Conservation (phyloP, 2,113 vertebrate species). For the Syngnathoides biaculeatus region DNA sequence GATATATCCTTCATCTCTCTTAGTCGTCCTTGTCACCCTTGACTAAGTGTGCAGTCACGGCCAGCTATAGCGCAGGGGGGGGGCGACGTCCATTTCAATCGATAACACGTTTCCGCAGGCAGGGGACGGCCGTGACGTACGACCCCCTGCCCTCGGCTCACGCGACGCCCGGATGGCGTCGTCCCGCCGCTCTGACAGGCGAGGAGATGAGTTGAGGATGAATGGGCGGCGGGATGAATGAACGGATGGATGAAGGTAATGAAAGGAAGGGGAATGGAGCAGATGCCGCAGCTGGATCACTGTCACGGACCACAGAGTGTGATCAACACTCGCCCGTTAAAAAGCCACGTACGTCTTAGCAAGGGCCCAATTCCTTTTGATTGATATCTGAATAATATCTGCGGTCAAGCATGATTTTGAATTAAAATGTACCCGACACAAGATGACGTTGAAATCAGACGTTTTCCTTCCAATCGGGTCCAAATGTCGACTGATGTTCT, state of each 20-base stretch:
- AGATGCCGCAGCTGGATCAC: slow-evolving; percentile 40
- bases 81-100: slow-evolving; percentile 51
- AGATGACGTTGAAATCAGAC: background rate
- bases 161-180: slow-evolving; percentile 25
- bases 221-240: slow-evolving; percentile 33
- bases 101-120: slow-evolving; percentile 62
- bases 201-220: slow-evolving; percentile 61
- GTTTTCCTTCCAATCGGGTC: background rate
- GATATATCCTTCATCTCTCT: slow-evolving; percentile 15
- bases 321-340: slow-evolving; percentile 27
- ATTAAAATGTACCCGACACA: background rate
- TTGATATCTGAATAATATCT: background rate
- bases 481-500: background rate
- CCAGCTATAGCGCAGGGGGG: slow-evolving; percentile 25
- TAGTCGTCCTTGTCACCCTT: slow-evolving; percentile 10
- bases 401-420: background rate
- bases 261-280: slow-evolving; percentile 48
- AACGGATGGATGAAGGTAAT: slow-evolving; percentile 47
- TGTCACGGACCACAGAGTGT: slow-evolving; percentile 25
- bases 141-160: slow-evolving; percentile 31
- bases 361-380: background rate
- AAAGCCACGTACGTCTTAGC: slow-evolving; percentile 42
- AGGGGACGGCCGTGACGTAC: slow-evolving; percentile 51
- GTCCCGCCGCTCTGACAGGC: slow-evolving; percentile 48
- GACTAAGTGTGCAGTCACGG: slow-evolving; percentile 46